Evolutionary conservation across 2,113 vertebrate genomes (phyloP), one percentile per base, ranked within the genome.

Genomic region (Nyctibius bracteatus): DNA sequence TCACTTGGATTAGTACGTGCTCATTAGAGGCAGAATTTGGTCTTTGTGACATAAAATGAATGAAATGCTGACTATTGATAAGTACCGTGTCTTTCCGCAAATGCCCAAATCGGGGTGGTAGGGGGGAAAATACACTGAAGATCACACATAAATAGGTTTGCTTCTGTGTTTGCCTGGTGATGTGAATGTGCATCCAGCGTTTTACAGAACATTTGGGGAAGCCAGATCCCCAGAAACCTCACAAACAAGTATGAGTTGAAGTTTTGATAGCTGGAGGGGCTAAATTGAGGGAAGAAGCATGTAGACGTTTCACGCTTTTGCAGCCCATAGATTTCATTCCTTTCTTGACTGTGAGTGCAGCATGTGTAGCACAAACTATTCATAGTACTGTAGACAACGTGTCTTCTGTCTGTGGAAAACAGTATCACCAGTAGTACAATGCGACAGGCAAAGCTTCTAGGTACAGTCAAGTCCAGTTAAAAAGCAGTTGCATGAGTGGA

Each of bases 361-460:
- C 68, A 8, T 44, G 90, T 94, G 91, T 97, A 96, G 95, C 89
- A 90, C 92, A 90, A 89, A 91, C 59, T 88, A 37, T 95, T 88
- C 62, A 15, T 94, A 88, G 93, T 96, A 94, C 92, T 96, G 91
- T 90, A 96, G 91, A 46, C 78, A 15, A 8, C 0, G 1, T 49
- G n/a, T 88, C 70, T 68, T 94, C 67, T 85, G 33, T 81, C 79
- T 70, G 61, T 65, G 74, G 86, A 11, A 66, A 80, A 81, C 74
- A 61, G n/a, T 7, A 55, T 70, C 72, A n/a, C 58, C 65, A 13
- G 72, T 81, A 84, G 94, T 49, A 46, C 44, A 73, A 39, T 54
- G 70, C 15, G 10, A 62, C 75, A 73, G 77, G 86, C 72, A n/a
- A 78, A 93, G 83, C 57, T 73, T 80, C 65, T 51, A 57, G 80